Evolutionary conservation across 2,113 vertebrate genomes (phyloP).

Genomic region (Ginglymostoma cirratum): DNA sequence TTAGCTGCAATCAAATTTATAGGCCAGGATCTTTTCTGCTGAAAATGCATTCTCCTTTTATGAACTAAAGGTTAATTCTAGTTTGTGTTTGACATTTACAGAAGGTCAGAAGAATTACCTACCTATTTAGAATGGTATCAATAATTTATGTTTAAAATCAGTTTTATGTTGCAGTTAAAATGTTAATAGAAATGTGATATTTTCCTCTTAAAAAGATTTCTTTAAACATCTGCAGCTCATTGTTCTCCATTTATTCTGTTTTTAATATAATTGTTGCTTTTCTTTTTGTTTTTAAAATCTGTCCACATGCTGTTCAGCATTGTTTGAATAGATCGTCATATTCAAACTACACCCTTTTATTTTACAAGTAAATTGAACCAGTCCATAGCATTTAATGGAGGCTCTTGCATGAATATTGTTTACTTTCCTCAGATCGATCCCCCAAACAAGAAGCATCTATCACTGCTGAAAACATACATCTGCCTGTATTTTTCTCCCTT

Average conservation of each 20-base stretch:
- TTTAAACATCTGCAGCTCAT: neutral
- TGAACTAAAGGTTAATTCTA: neutral
- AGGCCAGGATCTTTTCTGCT: neutral
- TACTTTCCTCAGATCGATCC: neutral
- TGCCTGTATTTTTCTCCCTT: too few species aligned
- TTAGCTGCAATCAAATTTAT: neutral
- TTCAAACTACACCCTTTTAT: neutral
- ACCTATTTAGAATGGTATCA: neutral
- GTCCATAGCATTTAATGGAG: neutral
- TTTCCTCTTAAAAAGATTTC: neutral
- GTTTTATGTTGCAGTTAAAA: constrained; percentile 14
- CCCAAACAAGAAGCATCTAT: neutral
- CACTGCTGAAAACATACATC: neutral
- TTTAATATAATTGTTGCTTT: neutral
- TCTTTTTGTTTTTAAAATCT: neutral
- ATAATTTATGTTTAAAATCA: neutral
- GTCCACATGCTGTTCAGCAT: neutral
- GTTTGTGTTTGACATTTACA: constrained; percentile 16
- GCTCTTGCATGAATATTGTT: neutral
- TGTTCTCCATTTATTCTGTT: neutral
- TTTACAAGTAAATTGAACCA: neutral
- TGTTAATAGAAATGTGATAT: neutral
- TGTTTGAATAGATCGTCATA: neutral
- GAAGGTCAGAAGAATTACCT: constrained; percentile 2
- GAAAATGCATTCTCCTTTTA: neutral